Evolutionary conservation across 2,113 vertebrate genomes (phyloP), one percentile per base, ranked within the genome.

Genomic region (Pithys albifrons): DNA sequence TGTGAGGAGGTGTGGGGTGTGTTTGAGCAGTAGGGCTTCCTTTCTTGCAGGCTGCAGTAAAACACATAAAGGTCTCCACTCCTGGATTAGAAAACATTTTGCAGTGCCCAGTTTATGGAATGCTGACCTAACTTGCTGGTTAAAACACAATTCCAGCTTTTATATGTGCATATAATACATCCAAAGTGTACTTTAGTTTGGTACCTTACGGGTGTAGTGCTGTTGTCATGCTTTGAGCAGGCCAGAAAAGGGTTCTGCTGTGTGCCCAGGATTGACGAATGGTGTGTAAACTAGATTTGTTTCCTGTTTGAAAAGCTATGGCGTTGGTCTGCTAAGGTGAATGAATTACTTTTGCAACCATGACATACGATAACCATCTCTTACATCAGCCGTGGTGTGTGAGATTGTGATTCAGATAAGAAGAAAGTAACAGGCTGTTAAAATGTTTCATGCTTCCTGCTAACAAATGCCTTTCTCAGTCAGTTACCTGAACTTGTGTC

Each of bases 71-170:
- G 35, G 33, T 85, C 35, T 41, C 54, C 37, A 17, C 25, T 85
- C 22, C 33, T 75, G 57, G 58, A 23, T 72, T 49, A 62, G 74
- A 89, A 66, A 76, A 27, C 0, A 0, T 39, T 41, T 27, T 45
- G 33, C 19, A 19, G 69, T 37, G 52, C 41, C 62, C 28, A 8
- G 4, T 65, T 90, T 79, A 37, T 55, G 43, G 79, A 85, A 58
- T 15, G 46, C 37, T 49, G 45, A 20, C 66, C 25, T 54, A 58
- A 66, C n/a, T 39, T 62, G 37, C 46, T 58, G 58, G 52, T 93
- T 94, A 76, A 88, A 89, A 92, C 58, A 49, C 28, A 76, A 16
- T 88, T 90, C 49, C 18, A 54, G 41, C 41, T 76, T 89, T 91
- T 72, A 19, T 33, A 5, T 35, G 55, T 82, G 74, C 33, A 0